Base-by-base conservation (phyloP, 2,113 vertebrate genomes). In the Hemiscyllium ocellatum region DNA sequence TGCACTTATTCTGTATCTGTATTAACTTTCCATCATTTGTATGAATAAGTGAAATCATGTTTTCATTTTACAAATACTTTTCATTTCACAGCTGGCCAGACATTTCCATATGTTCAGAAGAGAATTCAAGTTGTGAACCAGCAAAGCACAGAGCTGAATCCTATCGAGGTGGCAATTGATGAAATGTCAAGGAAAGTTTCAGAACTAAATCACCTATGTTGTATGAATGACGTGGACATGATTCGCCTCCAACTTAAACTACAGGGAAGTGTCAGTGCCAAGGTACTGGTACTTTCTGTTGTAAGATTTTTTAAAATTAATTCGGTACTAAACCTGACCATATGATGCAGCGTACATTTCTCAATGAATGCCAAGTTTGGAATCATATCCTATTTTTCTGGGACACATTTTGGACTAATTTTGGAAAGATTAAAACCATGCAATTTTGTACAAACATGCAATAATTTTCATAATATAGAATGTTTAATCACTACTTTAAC, bases 91-190 rank as follows among this genome's bases (percentile, higher is more conserved):
- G 99, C 99, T 0, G 99, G 98, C 94, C 99, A 99, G 97, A 97
- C 98, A 96, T 99, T 99, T 95, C 99, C 99, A 0, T 99, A 99
- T 0, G 98, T 99, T 96, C 99, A 99, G 97, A 99, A 99, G 96
- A 97, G 99, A 7, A 99, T 99, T 94, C 98, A 99, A 96, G 99
- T 99, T 96, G 96, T 99, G 90, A 99, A 98, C 96, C 99, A 99
- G 89, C 98, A 98, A 42, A 99, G 99, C 97, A 98, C 98, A 0
- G 99, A 99, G 96, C 98, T 99, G 97, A 99, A 99, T 96, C 99
- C 99, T 0, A 98, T 99, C 0, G 99, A 99, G 96, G 99, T 99
- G n/a, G 99, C 99, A 0, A 99, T 99, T n/a, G 99, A 99, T 72
- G 99, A 99, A 97, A 99, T 99, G 99, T 98, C 99, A 80, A 98